These are phyloP conservation scores for Leptodactylus fallax DNA, from an alignment of 2,797 vertebrate species.

Conservation along the genomic window DNA sequence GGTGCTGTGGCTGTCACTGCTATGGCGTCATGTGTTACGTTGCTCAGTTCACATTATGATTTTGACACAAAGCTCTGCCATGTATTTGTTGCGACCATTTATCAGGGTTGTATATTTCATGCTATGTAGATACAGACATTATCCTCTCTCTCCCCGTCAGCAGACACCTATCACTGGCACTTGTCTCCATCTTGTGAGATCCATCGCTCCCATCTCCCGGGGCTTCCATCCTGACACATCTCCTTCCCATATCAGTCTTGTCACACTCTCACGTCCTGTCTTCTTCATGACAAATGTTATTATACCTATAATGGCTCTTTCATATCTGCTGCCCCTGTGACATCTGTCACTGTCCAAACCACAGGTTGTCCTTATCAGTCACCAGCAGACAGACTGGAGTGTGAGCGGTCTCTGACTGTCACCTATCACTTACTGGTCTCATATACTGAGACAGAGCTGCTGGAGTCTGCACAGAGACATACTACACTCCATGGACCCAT, in stretches of 20 bases:
- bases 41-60: too few species aligned
- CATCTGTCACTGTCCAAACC: conserved; percentile 19
- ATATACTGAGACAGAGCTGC: neutral
- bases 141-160: neutral
- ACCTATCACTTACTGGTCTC: conserved; percentile 15
- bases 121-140: neutral
- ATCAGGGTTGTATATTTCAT: neutral
- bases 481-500: neutral
- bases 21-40: too few species aligned
- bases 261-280: neutral
- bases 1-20: too few species aligned
- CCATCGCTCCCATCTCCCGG: neutral
- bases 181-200: too few species aligned
- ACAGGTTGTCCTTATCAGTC: conserved; percentile 1
- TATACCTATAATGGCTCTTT: neutral
- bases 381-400: neutral
- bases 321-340: neutral
- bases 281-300: conserved; percentile 6
- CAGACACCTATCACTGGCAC: too few species aligned
- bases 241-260: neutral
- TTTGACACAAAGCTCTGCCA: too few species aligned
- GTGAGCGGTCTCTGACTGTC: neutral
- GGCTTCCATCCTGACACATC: neutral
- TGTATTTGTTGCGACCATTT: neutral
- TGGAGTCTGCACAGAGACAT: neutral